Percentiles rank a stretch among this genome's conserved stretches.
phyloP scores from a whole-genome alignment of 2,113 vertebrate species.

The Ranitomeya variabilis region DNA sequence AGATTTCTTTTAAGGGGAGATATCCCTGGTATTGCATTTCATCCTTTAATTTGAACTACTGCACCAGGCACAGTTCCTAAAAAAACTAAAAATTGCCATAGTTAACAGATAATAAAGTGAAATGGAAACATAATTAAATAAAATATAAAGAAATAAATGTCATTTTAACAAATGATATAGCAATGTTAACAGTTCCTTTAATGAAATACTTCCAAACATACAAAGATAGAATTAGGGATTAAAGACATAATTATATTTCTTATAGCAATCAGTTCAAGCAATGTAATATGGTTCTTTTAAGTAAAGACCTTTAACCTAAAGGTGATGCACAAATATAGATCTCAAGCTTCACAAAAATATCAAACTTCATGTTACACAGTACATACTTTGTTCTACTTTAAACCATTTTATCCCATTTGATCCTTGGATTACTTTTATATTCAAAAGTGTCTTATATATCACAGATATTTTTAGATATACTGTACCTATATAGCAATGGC shows the following conservation, averaged over 20 bases:
- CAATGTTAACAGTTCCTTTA: not conserved
- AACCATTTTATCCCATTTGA: constrained; percentile 30
- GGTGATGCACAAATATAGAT: constrained; percentile 33
- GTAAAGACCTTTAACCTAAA: constrained; percentile 19
- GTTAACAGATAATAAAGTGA: not conserved
- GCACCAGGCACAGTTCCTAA: no score
- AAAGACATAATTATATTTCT: constrained; percentile 22
- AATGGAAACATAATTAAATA: not conserved
- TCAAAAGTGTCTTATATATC: not conserved
- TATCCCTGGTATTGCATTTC: no score
- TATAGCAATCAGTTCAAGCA: not conserved
- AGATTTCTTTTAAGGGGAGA: no score
- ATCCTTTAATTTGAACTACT: no score
- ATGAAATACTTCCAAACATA: not conserved
- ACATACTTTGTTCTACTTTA: constrained; percentile 25
- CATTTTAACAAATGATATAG: not conserved
- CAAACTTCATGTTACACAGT: constrained; percentile 22
- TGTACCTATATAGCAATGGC: not conserved
- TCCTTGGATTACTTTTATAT: constrained; percentile 42
- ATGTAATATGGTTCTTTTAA: not conserved
- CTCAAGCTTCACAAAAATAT: constrained; percentile 14
- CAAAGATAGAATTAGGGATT: not conserved
- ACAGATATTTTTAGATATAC: constrained; percentile 15
- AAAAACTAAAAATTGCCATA: not conserved
- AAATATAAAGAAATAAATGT: not conserved